A percentile compares a stretch with the other conserved stretches of the same genome.
phyloP scores from a whole-genome alignment of 2,888 invertebrate genomes.

The Trichopoda pennipes region DNA sequence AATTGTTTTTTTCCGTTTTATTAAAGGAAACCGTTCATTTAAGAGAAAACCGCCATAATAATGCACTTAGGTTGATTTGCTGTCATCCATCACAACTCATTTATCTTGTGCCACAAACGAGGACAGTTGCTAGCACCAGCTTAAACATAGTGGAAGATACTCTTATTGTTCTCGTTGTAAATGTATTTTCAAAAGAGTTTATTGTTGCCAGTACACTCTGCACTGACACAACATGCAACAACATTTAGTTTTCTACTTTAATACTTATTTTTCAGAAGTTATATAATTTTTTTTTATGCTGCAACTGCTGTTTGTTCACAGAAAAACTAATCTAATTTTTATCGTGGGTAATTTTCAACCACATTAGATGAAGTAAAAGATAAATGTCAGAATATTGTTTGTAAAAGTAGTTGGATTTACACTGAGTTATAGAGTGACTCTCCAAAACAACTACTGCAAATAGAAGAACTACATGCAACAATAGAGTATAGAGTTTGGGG shows the following conservation, averaged over 20 bases:
- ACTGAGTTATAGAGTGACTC: slow-evolving; percentile 50
- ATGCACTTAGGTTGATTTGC: slow-evolving; percentile 80
- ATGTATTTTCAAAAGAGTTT: slow-evolving; percentile 29
- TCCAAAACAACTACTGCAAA: slow-evolving; percentile 35
- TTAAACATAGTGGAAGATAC: slow-evolving; percentile 38
- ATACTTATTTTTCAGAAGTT: slow-evolving; percentile 10
- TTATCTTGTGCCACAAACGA: slow-evolving; percentile 74
- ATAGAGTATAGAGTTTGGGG: slow-evolving; percentile 1
- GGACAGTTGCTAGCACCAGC: slow-evolving; percentile 58
- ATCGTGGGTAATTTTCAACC: slow-evolving; percentile 79
- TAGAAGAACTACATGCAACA: slow-evolving; percentile 18
- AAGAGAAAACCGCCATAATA: slow-evolving; percentile 72
- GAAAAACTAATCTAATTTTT: slow-evolving; percentile 80
- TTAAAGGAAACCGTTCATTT: slow-evolving; percentile 27
- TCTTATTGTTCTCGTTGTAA: slow-evolving; percentile 44
- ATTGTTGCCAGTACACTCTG: slow-evolving; percentile 43
- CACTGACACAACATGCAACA: slow-evolving; percentile 73
- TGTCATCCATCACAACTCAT: slow-evolving; percentile 80
- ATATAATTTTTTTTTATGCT: neutral
- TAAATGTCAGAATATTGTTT: slow-evolving; percentile 70
- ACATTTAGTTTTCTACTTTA: slow-evolving; percentile 66
- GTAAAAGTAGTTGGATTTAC: slow-evolving; percentile 59
- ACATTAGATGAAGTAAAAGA: slow-evolving; percentile 73
- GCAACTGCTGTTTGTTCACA: slow-evolving; percentile 58
- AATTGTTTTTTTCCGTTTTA: neutral